Base-by-base conservation (phyloP, 2,888 invertebrate species). In the Drosophila gaucha region DNA sequence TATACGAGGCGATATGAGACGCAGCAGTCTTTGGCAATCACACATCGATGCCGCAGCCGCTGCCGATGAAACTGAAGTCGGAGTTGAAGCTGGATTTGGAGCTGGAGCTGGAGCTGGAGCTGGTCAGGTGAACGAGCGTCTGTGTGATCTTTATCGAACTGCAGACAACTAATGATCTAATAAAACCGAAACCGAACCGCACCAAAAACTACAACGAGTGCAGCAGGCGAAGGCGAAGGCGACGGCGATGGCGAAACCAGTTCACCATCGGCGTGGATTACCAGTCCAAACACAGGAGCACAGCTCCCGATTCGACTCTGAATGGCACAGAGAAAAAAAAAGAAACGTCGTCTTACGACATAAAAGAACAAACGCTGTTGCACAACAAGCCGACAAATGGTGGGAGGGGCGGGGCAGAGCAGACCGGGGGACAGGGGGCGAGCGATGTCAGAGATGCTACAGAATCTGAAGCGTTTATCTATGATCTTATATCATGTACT, bases 401-500 rank as follows among this genome's bases (percentile, higher is more conserved):
- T 41, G 63, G 47, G 56, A 28, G 51, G 49, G 18, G 51, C 33
- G 18, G 18, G 16, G 35, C 14, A 20, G 12, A 41, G 24, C 9
- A 8, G 38, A 18, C 12, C 20, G 22, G 31, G 39, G 14, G 10
- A 1, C 9, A 30, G 28, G 35, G 33, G 50, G 50, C 38, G n/a
- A 28, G 62, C 68, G 28, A 31, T 55, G 67, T 70, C 78, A 39
- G 57, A 88, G 88, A 83, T 83, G 87, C 74, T 74, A 67, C 74
- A 75, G 80, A 86, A 83, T 80, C 83, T 78, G 86, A 83, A 87
- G 78, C 80, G 80, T 89, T 90, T 91, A 91, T 91, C 91, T 89
- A 63, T 73, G 88, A 91, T 91, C 91, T 91, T 89, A 89, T 90
- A 90, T 90, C 91, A 85, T 91, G 91, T 91, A 91, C 85, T 89